phyloP scores from a whole-genome alignment of 2,888 invertebrate species.

The Conchocele bisecta region DNA sequence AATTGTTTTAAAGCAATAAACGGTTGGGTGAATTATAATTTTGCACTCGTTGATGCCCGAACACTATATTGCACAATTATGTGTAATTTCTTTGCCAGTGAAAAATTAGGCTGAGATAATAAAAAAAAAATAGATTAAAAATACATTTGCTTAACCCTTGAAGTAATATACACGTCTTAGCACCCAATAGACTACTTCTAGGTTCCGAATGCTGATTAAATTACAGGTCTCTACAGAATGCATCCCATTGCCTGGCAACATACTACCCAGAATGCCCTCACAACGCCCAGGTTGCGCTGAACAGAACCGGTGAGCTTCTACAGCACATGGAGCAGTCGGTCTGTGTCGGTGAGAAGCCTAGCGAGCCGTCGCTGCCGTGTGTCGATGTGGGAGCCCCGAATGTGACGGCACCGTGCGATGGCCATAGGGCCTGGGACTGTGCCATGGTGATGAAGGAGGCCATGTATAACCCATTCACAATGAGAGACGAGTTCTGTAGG shows the following conservation, averaged over 20 bases:
- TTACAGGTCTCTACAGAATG: background rate
- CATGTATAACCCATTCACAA: constrained; percentile 30
- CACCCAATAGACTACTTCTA: too few relatives aligned
- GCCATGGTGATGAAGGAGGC: constrained; percentile 24
- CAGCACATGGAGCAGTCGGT: constrained; percentile 34
- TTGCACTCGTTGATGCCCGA: too few relatives aligned
- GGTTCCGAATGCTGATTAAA: too few relatives aligned
- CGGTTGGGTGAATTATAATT: too few relatives aligned
- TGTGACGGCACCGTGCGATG: constrained; percentile 13
- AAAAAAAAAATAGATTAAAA: too few relatives aligned
- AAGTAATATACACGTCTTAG: too few relatives aligned
- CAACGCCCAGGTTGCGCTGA: constrained; percentile 15
- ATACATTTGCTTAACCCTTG: too few relatives aligned
- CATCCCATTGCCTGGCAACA: background rate
- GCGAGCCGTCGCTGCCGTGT: constrained; percentile 19
- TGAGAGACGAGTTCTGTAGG: constrained; percentile 33
- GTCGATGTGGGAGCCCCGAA: constrained; percentile 29
- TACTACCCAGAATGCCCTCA: constrained; percentile 13
- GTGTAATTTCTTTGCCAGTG: too few relatives aligned
- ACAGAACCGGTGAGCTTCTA: constrained; percentile 37
- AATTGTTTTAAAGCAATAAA: too few relatives aligned
- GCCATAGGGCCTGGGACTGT: constrained; percentile 21
- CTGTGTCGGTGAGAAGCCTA: constrained; percentile 41
- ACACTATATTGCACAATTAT: too few relatives aligned
- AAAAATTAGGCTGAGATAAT: too few relatives aligned